Evolutionary conservation across 2,888 invertebrate genomes (phyloP).

Genomic region (Steinernema scapterisci): DNA sequence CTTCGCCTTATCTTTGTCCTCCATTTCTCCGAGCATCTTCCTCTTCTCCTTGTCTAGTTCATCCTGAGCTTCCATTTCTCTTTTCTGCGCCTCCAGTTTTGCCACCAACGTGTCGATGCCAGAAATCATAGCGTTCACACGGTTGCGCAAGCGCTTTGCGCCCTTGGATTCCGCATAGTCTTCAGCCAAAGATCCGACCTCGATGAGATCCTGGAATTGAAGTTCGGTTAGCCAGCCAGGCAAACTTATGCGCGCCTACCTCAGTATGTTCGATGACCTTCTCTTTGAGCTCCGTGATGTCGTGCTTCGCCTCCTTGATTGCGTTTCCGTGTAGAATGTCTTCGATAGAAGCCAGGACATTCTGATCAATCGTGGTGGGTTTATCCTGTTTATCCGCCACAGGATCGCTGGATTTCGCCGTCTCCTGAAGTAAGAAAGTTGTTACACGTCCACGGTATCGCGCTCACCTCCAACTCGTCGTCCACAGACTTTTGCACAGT

Average conservation of each 20-base stretch:
- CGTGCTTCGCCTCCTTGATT: constrained; percentile 58
- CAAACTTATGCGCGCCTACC: constrained; percentile 36
- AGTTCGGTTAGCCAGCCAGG: constrained; percentile 22
- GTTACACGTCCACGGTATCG: too few species aligned
- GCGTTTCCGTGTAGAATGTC: constrained; percentile 53
- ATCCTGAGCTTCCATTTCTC: background rate
- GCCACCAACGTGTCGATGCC: constrained; percentile 56
- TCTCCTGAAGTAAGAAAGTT: too few species aligned
- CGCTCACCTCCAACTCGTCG: constrained; percentile 6
- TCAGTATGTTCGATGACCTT: constrained; percentile 63
- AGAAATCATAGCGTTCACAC: constrained; percentile 59
- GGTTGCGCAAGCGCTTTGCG: constrained; percentile 52
- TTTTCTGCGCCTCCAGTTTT: constrained; percentile 54
- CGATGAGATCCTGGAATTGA: constrained; percentile 53
- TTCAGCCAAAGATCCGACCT: constrained; percentile 53
- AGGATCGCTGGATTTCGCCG: background rate
- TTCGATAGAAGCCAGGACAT: constrained; percentile 36
- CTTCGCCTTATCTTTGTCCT: too few species aligned
- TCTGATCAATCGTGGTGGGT: constrained; percentile 31
- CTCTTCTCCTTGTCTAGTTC: background rate
- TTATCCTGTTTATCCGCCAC: background rate
- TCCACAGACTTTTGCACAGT: constrained; percentile 17
- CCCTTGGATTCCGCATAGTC: constrained; percentile 58
- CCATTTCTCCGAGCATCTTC: background rate
- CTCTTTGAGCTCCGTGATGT: constrained; percentile 60